Conservation (phyloP, 2,113 vertebrate species). For the Salvelinus sp. region DNA sequence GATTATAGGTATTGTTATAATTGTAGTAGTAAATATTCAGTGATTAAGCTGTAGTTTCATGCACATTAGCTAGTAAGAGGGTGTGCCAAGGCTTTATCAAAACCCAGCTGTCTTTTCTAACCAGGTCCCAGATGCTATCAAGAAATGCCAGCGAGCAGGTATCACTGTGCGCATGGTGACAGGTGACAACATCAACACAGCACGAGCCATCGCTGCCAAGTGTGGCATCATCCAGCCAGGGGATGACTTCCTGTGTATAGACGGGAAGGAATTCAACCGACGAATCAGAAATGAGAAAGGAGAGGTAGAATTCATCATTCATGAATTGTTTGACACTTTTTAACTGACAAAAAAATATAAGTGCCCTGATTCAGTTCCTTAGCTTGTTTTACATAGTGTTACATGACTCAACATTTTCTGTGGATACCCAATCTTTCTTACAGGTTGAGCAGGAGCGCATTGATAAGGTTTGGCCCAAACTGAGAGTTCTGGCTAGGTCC, state of each 20-base stretch:
- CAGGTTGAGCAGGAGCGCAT: conserved; percentile 82
- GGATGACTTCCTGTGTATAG: conserved; percentile 80
- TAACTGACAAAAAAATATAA: too few relatives aligned
- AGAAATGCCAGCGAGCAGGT: conserved; percentile 79
- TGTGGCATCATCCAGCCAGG: conserved; percentile 80
- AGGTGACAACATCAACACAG: conserved; percentile 81
- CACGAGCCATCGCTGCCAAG: conserved; percentile 79
- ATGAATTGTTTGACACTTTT: not conserved
- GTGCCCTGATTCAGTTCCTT: not conserved
- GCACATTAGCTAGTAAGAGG: not conserved
- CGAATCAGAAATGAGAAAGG: conserved; percentile 81
- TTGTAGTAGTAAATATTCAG: too few relatives aligned
- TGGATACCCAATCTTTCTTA: not conserved
- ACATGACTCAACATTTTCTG: not conserved
- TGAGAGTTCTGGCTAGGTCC: conserved; percentile 78
- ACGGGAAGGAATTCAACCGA: conserved; percentile 83
- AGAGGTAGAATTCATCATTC: conserved; percentile 64
- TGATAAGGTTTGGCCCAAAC: conserved; percentile 83
- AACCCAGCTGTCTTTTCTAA: not conserved
- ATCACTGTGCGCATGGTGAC: conserved; percentile 85
- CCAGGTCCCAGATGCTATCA: conserved; percentile 81
- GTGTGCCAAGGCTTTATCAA: too few relatives aligned
- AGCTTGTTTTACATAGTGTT: too few relatives aligned
- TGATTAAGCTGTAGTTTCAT: not conserved
- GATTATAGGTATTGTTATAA: too few relatives aligned